Percentiles rank a stretch among this genome's conserved stretches.
These are phyloP conservation scores for Chiloscyllium plagiosum DNA, from an alignment of 2,113 vertebrate species.

Conservation along the genomic window DNA sequence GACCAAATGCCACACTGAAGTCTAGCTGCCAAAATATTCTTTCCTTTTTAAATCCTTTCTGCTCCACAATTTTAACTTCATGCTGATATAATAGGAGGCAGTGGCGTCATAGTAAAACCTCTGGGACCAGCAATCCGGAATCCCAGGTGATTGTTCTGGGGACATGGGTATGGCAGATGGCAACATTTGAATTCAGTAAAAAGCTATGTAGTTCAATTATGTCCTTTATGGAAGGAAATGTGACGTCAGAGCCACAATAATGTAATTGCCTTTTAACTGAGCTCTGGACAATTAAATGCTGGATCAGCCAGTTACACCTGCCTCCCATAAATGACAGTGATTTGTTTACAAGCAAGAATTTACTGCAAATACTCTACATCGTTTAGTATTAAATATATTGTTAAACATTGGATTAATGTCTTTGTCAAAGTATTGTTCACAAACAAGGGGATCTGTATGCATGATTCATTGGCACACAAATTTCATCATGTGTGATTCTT, in stretches of 20 bases:
- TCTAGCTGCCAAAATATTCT: not conserved
- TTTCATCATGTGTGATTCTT: not conserved
- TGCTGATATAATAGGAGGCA: not conserved
- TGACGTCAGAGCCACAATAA: too few relatives aligned
- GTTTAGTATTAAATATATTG: not conserved
- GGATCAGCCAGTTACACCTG: too few relatives aligned
- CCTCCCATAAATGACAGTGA: not conserved
- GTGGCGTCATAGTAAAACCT: too few relatives aligned
- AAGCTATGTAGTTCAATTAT: too few relatives aligned
- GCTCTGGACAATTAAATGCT: too few relatives aligned
- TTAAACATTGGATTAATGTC: not conserved
- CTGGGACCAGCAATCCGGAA: too few relatives aligned
- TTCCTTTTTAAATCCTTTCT: not conserved
- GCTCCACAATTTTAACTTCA: not conserved
- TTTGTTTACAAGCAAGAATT: not conserved
- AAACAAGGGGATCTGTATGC: not conserved
- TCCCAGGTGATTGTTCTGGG: too few relatives aligned
- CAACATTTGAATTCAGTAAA: too few relatives aligned
- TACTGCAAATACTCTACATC: not conserved
- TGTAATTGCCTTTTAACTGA: too few relatives aligned
- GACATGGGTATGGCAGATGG: too few relatives aligned
- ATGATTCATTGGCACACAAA: not conserved
- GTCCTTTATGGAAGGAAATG: too few relatives aligned
- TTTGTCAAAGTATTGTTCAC: not conserved
- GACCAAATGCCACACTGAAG: not conserved